Conservation (phyloP, 2,888 invertebrate genomes). For the Clepsis dumicolana region DNA sequence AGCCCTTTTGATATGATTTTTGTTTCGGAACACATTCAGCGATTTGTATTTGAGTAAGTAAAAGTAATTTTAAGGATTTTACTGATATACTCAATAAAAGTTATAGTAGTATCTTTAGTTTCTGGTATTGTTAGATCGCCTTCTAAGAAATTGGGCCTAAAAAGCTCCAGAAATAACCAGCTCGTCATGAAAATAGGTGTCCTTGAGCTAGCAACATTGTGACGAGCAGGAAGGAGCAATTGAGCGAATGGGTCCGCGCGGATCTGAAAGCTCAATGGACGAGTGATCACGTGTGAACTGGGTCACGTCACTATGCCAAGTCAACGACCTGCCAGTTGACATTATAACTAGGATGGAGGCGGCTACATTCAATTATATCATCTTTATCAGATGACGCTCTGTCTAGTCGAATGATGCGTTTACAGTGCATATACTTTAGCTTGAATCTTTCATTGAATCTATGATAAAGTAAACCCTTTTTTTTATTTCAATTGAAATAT, state of each 20-base stretch:
- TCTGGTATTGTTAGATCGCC: background rate
- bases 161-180: constrained; percentile 13
- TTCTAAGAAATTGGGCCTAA: background rate
- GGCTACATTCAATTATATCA: constrained; percentile 11
- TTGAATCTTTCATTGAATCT: background rate
- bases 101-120: background rate
- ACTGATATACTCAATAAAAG: background rate
- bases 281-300: constrained; percentile 76
- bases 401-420: background rate
- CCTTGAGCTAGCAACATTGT: constrained; percentile 72
- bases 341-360: constrained; percentile 27
- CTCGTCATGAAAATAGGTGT: constrained; percentile 51
- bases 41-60: background rate
- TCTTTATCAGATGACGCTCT: background rate
- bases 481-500: background rate
- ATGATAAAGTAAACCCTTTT: background rate
- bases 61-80: background rate
- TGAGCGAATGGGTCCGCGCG: constrained; percentile 70
- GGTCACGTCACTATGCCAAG: constrained; percentile 73
- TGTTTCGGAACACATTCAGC: constrained; percentile 7
- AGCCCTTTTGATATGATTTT: constrained; percentile 39
- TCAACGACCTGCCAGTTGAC: constrained; percentile 56
- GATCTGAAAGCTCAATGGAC: constrained; percentile 70
- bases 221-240: constrained; percentile 75
- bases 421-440: background rate